Percentiles rank a stretch among this genome's conserved stretches.
These are phyloP conservation scores for Dipodomys ordii DNA, from an alignment of 2,113 vertebrate genomes.

Conservation along the genomic window DNA sequence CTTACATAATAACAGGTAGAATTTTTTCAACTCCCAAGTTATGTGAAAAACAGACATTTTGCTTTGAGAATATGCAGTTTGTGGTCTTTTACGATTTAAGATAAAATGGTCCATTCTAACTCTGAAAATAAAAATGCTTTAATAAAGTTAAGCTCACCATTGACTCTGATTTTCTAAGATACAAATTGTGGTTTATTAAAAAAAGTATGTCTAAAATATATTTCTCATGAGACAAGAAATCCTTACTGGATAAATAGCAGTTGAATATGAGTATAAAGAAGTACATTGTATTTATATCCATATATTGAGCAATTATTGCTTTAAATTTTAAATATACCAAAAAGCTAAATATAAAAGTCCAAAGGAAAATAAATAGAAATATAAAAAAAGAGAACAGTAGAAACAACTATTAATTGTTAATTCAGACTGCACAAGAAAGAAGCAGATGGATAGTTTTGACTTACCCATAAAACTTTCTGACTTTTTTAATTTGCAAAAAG, in stretches of 20 bases:
- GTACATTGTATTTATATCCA: not conserved
- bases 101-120: constrained; percentile 17
- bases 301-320: not conserved
- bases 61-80: not conserved
- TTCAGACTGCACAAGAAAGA: not conserved
- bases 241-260: not conserved
- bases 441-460: constrained; percentile 22
- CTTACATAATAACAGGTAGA: not conserved
- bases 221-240: not conserved
- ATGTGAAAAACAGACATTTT: not conserved
- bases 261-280: constrained; percentile 14
- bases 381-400: not conserved
- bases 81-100: not conserved
- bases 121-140: constrained; percentile 1
- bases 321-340: not conserved
- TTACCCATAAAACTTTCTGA: constrained; percentile 43
- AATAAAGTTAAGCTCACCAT: constrained; percentile 14
- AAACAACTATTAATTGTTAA: constrained; percentile 5
- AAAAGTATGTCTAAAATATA: not conserved
- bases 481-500: constrained; percentile 61
- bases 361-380: constrained; percentile 13
- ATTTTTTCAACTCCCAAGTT: not conserved
- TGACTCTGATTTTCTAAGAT: constrained; percentile 13
- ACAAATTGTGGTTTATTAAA: constrained; percentile 12
- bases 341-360: constrained; percentile 1